Conservation (phyloP, 2,888 invertebrate genomes). For the Agrypnus murinus region DNA sequence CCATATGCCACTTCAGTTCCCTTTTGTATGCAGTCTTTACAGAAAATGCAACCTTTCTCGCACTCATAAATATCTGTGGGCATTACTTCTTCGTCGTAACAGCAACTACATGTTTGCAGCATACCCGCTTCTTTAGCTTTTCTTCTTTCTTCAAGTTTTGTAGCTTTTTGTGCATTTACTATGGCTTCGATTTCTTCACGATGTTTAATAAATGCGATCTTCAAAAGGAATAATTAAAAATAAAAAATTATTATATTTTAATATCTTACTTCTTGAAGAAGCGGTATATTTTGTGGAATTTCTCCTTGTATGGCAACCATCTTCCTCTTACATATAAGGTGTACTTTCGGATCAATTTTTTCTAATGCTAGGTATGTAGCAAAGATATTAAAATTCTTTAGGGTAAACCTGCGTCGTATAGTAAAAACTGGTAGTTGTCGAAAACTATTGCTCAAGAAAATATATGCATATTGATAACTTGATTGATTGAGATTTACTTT, state of each 20-base stretch:
- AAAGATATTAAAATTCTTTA: constrained; percentile 30
- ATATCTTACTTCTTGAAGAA: constrained; percentile 66
- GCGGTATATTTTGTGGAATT: constrained; percentile 61
- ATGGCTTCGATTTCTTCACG: constrained; percentile 61
- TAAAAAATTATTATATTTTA: constrained; percentile 53
- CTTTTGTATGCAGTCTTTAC: constrained; percentile 69
- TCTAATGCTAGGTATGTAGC: constrained; percentile 36
- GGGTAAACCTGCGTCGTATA: constrained; percentile 8
- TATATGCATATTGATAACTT: constrained; percentile 29
- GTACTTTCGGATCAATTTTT: background rate
- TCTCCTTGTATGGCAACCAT: constrained; percentile 33
- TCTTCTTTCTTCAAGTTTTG: constrained; percentile 54
- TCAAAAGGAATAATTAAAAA: constrained; percentile 64
- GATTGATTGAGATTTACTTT: constrained; percentile 34
- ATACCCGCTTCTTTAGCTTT: constrained; percentile 67
- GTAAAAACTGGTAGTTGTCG: background rate
- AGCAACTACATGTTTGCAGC: constrained; percentile 73
- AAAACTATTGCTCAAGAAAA: constrained; percentile 25
- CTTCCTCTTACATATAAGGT: constrained; percentile 42
- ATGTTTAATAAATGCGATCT: constrained; percentile 60
- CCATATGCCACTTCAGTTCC: constrained; percentile 69
- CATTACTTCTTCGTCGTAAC: constrained; percentile 74
- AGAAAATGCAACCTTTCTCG: constrained; percentile 71
- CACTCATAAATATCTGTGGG: constrained; percentile 68
- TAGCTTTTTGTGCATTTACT: constrained; percentile 56